A percentile compares a stretch with the other conserved stretches of the same genome.
phyloP scores from a whole-genome alignment of 2,797 vertebrate species.

The Phrynocephalus vlangalii region DNA sequence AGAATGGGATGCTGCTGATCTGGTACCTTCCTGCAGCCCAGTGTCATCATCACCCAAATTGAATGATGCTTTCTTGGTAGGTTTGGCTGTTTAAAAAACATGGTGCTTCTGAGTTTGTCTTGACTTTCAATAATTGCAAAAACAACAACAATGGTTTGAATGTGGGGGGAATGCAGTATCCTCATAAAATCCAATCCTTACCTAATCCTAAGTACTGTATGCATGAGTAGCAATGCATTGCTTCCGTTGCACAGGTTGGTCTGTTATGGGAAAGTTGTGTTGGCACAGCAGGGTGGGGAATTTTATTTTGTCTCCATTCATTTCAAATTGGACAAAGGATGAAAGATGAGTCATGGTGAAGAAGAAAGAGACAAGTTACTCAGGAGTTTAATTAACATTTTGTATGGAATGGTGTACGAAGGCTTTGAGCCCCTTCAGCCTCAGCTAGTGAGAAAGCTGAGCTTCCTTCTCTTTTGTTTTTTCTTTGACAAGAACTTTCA shows the following conservation, averaged over 20 bases:
- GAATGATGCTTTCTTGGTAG: not conserved
- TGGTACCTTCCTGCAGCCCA: too few relatives aligned
- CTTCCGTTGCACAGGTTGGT: not conserved
- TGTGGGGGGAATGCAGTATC: not conserved
- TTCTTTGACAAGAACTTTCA: not conserved
- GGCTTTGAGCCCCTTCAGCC: not conserved
- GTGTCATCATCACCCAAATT: not conserved
- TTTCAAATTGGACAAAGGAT: slow-evolving; percentile 14
- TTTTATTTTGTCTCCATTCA: slow-evolving; percentile 11
- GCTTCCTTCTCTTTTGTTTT: not conserved
- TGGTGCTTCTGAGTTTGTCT: not conserved
- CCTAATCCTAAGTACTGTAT: not conserved
- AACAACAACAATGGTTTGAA: not conserved
- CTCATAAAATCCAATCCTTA: not conserved
- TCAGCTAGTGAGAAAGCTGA: not conserved
- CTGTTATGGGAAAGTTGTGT: not conserved
- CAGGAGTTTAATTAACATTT: slow-evolving; percentile 11
- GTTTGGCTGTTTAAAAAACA: not conserved
- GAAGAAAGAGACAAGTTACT: slow-evolving; percentile 15
- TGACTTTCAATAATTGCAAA: not conserved
- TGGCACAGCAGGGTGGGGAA: not conserved
- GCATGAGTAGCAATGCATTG: not conserved
- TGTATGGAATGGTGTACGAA: not conserved
- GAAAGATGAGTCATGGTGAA: slow-evolving; percentile 14
- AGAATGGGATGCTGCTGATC: too few relatives aligned